These are phyloP conservation scores for Megalopta genalis DNA, from an alignment of 1,140 invertebrate species.

Conservation along the genomic window DNA sequence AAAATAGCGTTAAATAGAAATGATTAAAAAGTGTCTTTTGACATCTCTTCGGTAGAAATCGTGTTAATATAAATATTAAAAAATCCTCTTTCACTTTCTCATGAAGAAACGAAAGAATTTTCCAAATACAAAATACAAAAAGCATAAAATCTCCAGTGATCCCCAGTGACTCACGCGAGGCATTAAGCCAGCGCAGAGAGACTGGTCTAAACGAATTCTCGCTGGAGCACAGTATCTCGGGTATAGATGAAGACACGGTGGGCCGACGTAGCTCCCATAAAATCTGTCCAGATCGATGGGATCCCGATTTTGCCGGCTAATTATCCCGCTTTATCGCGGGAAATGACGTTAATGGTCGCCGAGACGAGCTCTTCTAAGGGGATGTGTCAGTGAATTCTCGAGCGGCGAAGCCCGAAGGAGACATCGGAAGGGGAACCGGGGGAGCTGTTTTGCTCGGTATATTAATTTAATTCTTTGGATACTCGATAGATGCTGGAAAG, in stretches of 20 bases:
- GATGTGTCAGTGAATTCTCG: slow-evolving; percentile 48
- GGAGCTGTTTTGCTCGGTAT: slow-evolving; percentile 75
- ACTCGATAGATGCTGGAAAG: slow-evolving; percentile 75
- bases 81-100: too few relatives aligned
- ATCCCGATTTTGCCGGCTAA: slow-evolving; percentile 55
- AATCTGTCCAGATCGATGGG: slow-evolving; percentile 51
- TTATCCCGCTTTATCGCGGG: slow-evolving; percentile 51
- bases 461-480: slow-evolving; percentile 80
- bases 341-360: slow-evolving; percentile 71
- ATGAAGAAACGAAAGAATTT: too few relatives aligned
- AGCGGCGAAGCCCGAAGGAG: slow-evolving; percentile 40
- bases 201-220: neutral
- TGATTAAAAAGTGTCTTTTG: too few relatives aligned
- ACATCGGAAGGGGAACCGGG: slow-evolving; percentile 14
- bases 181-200: neutral
- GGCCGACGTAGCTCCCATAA: neutral
- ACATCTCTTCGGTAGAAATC: too few relatives aligned
- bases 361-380: slow-evolving; percentile 67
- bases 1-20: too few relatives aligned
- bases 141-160: too few relatives aligned
- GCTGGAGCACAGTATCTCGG: neutral
- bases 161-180: neutral
- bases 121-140: too few relatives aligned
- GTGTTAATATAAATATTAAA: too few relatives aligned
- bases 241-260: neutral